A percentile compares a stretch with the other conserved stretches of the same genome.
Conservation (phyloP, 37 sponge, comb jelly and placozoan genomes). For the Bolinopsis microptera region DNA sequence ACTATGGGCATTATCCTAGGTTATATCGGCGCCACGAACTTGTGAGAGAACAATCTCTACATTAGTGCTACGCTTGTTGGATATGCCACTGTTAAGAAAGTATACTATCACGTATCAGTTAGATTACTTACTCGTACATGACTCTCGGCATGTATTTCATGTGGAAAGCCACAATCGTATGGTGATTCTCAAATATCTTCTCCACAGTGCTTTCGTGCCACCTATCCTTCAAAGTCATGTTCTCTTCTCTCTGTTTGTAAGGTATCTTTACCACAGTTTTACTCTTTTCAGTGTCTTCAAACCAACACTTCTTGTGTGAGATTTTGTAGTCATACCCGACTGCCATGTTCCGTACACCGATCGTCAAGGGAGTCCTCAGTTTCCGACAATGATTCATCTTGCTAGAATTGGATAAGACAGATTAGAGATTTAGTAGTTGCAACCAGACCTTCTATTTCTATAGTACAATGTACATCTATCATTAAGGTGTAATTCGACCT, state of each 20-base stretch:
- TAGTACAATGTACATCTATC: too few species aligned
- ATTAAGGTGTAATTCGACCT: too few species aligned
- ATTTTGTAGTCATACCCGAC: constrained; percentile 36
- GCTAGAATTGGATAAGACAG: too few species aligned
- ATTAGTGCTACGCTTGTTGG: too few species aligned
- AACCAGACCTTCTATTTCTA: too few species aligned
- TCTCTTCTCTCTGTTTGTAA: background rate
- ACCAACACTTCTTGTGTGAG: background rate
- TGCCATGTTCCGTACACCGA: constrained; percentile 31
- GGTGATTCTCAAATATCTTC: constrained; percentile 20
- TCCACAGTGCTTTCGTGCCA: background rate
- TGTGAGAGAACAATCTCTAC: too few species aligned
- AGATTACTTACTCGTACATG: constrained; percentile 18
- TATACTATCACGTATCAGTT: too few species aligned
- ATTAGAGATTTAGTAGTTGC: too few species aligned
- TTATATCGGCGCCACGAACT: too few species aligned
- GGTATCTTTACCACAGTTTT: constrained; percentile 7
- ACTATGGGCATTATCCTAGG: too few species aligned
- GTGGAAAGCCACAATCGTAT: constrained; percentile 53
- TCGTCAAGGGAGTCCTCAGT: background rate
- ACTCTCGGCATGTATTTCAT: background rate
- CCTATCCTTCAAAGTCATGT: background rate
- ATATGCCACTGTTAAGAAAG: too few species aligned
- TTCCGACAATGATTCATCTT: background rate
- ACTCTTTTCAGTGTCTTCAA: background rate